A percentile compares a stretch with the other conserved stretches of the same genome.
These are phyloP conservation scores for Mactra quadrangularis DNA, from an alignment of 1,140 invertebrate genomes.

Conservation along the genomic window DNA sequence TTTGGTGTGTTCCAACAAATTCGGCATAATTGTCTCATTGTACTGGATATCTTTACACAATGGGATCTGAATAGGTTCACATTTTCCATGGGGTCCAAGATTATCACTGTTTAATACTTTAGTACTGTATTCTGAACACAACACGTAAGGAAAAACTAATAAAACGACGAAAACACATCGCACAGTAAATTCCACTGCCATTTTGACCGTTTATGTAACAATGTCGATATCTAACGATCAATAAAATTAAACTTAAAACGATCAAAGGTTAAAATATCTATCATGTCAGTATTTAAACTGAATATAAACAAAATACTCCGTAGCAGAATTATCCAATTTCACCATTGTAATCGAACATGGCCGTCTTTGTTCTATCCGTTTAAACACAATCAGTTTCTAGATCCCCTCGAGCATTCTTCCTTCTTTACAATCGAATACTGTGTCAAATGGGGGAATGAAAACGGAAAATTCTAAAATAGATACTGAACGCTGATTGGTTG, in stretches of 20 bases:
- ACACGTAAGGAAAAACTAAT: neutral
- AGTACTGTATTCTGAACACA: constrained; percentile 83
- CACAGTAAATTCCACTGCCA: constrained; percentile 16
- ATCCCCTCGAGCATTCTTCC: constrained; percentile 48
- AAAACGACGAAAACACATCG: constrained; percentile 9
- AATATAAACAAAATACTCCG: neutral
- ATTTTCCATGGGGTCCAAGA: constrained; percentile 94
- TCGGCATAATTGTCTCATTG: constrained; percentile 84
- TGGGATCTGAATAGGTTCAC: constrained; percentile 83
- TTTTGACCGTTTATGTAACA: constrained; percentile 13
- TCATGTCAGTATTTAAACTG: neutral
- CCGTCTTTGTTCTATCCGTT: constrained; percentile 63
- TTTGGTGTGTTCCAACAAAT: constrained; percentile 92
- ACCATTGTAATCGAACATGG: constrained; percentile 44
- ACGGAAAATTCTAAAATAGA: constrained; percentile 24
- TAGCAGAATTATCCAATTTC: constrained; percentile 25
- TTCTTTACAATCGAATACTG: neutral
- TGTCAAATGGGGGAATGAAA: constrained; percentile 49
- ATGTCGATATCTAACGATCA: constrained; percentile 3
- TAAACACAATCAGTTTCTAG: constrained; percentile 61
- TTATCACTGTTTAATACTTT: constrained; percentile 96
- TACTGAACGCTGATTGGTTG: constrained; percentile 52
- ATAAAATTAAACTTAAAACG: neutral
- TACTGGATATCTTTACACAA: constrained; percentile 84
- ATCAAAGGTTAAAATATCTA: neutral